Base-by-base conservation (phyloP, 1,140 invertebrate genomes). In the Cydia splendana region DNA sequence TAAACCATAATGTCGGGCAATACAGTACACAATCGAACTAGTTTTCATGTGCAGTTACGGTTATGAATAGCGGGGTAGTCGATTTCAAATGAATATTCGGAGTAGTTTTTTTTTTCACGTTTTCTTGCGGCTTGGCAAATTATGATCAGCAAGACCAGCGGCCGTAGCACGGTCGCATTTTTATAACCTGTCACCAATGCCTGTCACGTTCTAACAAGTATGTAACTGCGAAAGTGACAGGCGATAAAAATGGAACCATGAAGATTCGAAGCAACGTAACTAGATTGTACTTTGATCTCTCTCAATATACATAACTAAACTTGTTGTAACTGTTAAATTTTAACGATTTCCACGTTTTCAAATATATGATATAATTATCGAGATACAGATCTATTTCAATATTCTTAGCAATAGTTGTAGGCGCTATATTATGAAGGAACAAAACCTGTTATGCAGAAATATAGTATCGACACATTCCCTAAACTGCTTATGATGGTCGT, bases 251-350 rank as follows among this genome's bases (percentile, higher is more conserved):
- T 24, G 24, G 24, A 24, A 24, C 24, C 24, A 24, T 24, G 24
- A 24, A 24, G 3, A 65, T 45, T 45, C 10, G 82, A 81, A 85
- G 81, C 79, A 82, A 82, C 80, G 78, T 79, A 53, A 53, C 7
- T 53, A 15, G 2, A n/a, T 53, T 6, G 74, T 76, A 76, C 78
- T 81, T 69, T 79, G 78, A 77, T 77, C 77, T 81, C 79, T 12
- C 74, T 78, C 75, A 74, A 42, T 18, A 75, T 62, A 28, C 76
- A 71, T 62, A 78, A 80, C 73, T 78, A 78, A 82, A 80, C 77
- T 81, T 82, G 79, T 89, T 90, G 85, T 88, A 89, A 86, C 85
- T 91, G 85, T 89, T 81, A 87, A 85, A 89, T 87, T 87, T 85
- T 87, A 88, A 87, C 82, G 80, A 79, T 84, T 83, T 82, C 81